Evolutionary conservation across 2,113 vertebrate species (phyloP).

Genomic region (Ovis canadensis): DNA sequence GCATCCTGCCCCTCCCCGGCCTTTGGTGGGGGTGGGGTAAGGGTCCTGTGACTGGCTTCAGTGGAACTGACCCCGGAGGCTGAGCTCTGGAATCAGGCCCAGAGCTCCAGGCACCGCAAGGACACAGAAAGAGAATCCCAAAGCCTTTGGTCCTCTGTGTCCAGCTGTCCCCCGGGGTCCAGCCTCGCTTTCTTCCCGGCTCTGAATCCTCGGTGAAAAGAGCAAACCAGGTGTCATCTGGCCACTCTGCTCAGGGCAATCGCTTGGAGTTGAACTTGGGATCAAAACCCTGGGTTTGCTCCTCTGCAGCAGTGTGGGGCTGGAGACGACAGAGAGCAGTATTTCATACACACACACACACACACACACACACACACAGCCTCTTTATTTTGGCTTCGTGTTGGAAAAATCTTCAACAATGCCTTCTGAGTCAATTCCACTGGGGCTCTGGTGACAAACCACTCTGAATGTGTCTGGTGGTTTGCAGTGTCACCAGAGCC

Average conservation of each 20-base stretch:
- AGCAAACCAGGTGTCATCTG: fast-evolving
- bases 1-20: fast-evolving
- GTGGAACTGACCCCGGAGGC: not conserved
- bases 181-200: fast-evolving
- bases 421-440: conserved; percentile 35
- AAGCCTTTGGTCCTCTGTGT: not conserved
- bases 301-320: not conserved
- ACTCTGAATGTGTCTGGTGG: not conserved
- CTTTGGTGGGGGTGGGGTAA: not conserved
- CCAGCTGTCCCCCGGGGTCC: fast-evolving
- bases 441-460: conserved; percentile 64
- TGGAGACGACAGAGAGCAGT: fast-evolving
- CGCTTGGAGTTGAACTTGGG: not conserved
- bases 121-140: not conserved
- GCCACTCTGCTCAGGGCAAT: fast-evolving
- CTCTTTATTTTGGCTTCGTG: not conserved
- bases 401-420: conserved; percentile 19
- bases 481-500: conserved; percentile 44
- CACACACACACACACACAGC: not conserved
- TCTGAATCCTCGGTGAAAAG: not conserved
- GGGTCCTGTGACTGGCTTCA: not conserved
- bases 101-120: not conserved
- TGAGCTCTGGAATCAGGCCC: not conserved
- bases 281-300: fast-evolving
- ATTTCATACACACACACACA: not conserved